Conservation (phyloP, 2,888 invertebrate genomes). For the Drosophila percnosoma region DNA sequence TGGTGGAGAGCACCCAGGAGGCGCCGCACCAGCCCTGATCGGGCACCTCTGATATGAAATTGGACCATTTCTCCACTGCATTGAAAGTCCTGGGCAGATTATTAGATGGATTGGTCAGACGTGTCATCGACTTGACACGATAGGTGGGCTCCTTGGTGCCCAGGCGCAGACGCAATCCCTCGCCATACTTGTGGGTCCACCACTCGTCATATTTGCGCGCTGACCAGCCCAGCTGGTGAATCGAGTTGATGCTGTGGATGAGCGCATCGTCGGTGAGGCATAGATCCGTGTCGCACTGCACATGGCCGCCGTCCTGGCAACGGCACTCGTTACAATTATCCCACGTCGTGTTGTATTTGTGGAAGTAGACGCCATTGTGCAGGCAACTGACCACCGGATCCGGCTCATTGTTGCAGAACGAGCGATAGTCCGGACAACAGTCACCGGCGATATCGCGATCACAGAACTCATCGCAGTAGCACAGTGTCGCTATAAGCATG, state of each 20-base stretch:
- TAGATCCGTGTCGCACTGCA: conserved; percentile 88
- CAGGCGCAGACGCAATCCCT: conserved; percentile 91
- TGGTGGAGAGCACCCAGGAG: conserved; percentile 96
- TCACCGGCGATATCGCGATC: conserved; percentile 89
- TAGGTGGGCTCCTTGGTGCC: conserved; percentile 86
- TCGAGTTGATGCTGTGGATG: conserved; percentile 88
- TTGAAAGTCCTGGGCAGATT: conserved; percentile 91
- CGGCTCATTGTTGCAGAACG: conserved; percentile 88
- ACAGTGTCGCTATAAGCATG: conserved; percentile 88
- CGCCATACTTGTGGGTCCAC: conserved; percentile 92
- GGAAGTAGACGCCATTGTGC: conserved; percentile 86
- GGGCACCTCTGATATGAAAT: conserved; percentile 88
- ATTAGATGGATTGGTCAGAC: conserved; percentile 75
- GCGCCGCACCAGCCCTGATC: conserved; percentile 93
- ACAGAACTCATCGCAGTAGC: conserved; percentile 98
- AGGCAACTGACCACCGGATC: conserved; percentile 83
- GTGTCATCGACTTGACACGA: conserved; percentile 84
- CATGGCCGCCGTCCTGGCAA: conserved; percentile 85
- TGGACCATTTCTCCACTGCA: conserved; percentile 90
- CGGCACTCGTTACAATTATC: conserved; percentile 91
- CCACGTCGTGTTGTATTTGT: conserved; percentile 85
- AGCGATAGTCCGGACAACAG: conserved; percentile 96
- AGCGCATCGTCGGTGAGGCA: conserved; percentile 92
- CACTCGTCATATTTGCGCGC: conserved; percentile 93
- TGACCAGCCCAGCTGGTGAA: conserved; percentile 89